Evolutionary conservation across 2,888 invertebrate species (phyloP), one percentile per base, ranked within the genome.

Genomic region (Acleris emargana): DNA sequence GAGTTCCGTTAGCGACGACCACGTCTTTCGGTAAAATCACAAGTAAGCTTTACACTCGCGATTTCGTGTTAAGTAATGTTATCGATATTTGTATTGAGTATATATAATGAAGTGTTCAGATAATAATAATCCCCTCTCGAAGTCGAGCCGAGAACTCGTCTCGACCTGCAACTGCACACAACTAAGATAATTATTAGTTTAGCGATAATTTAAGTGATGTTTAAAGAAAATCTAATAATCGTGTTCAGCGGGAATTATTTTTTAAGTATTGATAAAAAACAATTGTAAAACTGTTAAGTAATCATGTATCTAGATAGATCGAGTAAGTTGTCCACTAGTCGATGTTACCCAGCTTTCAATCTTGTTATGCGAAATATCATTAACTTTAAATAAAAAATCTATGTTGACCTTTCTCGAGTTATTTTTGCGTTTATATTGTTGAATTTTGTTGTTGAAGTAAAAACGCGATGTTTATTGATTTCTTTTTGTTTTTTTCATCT

Each of bases 201-300:
- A 91, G 88, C 80, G 76, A 78, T 89, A 86, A 84, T 79, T 81
- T 91, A 90, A 91, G 89, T 86, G 81, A 86, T 87, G 88, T 90
- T 89, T 86, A 84, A 82, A 74, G 70, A 73, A 83, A 83, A 79
- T 79, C 77, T 80, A 78, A 81, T 85, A 86, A 87, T 87, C 88
- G 91, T 91, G 90, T 92, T 91, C 91, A 89, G 85, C 83, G 88
- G 89, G 86, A 86, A 83, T 88, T 88, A 89, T 87, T 88, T 89
- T 86, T 88, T 89, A 91, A 89, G 89, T 88, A 88, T 80, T 82
- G 78, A 83, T 83, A 79, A 79, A 80, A 76, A 78, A 76, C 78
- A 83, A 87, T 85, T 90, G 88, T 91, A 88, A 89, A 89, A 89
- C 89, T 88, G 88, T 89, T 91, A 89, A 88, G 87, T 85, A 86